Conservation (phyloP, 2,797 vertebrate genomes). For the Hapalemur alaotrensis region DNA sequence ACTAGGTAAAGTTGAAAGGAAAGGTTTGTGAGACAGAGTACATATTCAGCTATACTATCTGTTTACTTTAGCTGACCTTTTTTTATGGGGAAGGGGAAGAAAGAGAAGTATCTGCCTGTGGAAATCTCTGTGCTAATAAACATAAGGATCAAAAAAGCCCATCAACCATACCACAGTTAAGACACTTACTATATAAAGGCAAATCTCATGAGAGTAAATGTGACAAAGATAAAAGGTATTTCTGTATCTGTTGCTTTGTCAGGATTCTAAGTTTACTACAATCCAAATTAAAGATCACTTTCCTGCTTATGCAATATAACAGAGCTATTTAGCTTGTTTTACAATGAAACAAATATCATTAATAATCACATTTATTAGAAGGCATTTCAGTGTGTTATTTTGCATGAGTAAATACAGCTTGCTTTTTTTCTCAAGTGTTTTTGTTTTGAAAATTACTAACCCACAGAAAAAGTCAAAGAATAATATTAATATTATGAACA, state of each 20-base stretch:
- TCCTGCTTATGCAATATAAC: not conserved
- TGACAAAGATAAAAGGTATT: conserved; percentile 55
- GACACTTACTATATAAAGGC: conserved; percentile 53
- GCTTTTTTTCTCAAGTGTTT: conserved; percentile 24
- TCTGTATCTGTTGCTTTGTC: conserved; percentile 29
- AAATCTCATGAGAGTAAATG: not conserved
- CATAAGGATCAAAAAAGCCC: conserved; percentile 65
- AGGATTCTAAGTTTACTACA: conserved; percentile 51
- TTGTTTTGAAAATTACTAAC: conserved; percentile 58
- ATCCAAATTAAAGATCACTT: conserved; percentile 42
- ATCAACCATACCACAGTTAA: conserved; percentile 59
- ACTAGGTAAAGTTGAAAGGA: conserved; percentile 68
- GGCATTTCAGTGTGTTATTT: not conserved
- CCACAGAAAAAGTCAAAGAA: conserved; percentile 2
- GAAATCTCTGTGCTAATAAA: conserved; percentile 75
- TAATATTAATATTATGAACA: not conserved
- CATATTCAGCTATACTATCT: conserved; percentile 76
- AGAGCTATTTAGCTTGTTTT: conserved; percentile 27
- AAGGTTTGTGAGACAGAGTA: conserved; percentile 70
- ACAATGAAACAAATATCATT: conserved; percentile 54
- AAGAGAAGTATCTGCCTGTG: conserved; percentile 67
- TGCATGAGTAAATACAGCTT: conserved; percentile 12
- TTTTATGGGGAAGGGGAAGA: conserved; percentile 64
- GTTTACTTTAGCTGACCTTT: conserved; percentile 80
- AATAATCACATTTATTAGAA: conserved; percentile 33